These are phyloP conservation scores for Lithophane leautieri DNA, from an alignment of 2,888 invertebrate genomes.

Conservation along the genomic window DNA sequence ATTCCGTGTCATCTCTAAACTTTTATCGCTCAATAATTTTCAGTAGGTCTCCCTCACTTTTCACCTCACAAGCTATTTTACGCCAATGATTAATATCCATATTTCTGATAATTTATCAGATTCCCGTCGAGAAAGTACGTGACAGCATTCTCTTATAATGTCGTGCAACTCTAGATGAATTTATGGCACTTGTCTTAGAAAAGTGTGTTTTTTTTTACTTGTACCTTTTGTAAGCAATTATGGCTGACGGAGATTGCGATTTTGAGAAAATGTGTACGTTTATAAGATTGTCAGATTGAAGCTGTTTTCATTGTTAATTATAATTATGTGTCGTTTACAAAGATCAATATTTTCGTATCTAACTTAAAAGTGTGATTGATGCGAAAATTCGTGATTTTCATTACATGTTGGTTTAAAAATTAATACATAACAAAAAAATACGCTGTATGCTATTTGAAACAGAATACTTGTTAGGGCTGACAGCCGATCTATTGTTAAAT, in stretches of 20 bases:
- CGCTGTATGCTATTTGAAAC: constrained; percentile 3
- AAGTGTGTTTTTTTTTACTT: not conserved
- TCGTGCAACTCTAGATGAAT: constrained; percentile 25
- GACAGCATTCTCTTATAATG: constrained; percentile 31
- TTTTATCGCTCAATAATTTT: constrained; percentile 35
- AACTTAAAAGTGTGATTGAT: not conserved
- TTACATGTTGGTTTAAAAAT: not conserved
- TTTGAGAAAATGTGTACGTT: not conserved
- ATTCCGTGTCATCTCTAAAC: constrained; percentile 22
- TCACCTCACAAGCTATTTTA: constrained; percentile 35
- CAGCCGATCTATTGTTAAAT: constrained; percentile 22
- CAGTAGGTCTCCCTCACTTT: constrained; percentile 30
- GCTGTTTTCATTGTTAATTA: not conserved
- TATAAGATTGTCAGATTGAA: too few species aligned
- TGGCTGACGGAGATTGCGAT: accelerated
- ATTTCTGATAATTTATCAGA: constrained; percentile 48
- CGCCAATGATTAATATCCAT: constrained; percentile 53
- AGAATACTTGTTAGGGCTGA: constrained; percentile 11
- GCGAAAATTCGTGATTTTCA: not conserved
- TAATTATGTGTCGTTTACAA: not conserved
- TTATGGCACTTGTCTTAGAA: not conserved
- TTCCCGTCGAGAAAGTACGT: constrained; percentile 27
- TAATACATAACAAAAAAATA: not conserved
- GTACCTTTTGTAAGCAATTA: not conserved
- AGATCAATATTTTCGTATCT: not conserved